Evolutionary conservation across 2,888 invertebrate genomes (phyloP).

Genomic region (Aethes cnicana): DNA sequence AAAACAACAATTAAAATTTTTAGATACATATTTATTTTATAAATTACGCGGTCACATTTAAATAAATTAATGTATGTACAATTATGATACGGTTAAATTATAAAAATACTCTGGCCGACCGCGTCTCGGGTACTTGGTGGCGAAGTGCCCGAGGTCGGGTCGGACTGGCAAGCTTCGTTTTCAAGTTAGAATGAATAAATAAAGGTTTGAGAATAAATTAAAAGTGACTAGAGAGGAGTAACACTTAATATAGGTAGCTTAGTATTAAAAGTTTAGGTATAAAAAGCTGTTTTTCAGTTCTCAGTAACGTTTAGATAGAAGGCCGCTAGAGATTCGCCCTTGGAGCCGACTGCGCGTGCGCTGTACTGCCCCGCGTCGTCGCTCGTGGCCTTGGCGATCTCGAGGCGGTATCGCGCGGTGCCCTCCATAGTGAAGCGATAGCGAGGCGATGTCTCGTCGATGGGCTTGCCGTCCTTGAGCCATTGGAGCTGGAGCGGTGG

Average conservation of each 20-base stretch:
- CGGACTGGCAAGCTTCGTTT: slow-evolving; percentile 56
- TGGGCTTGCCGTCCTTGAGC: slow-evolving; percentile 95
- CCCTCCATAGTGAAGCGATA: slow-evolving; percentile 92
- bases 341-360: slow-evolving; percentile 92
- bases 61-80: slow-evolving; percentile 81
- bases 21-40: slow-evolving; percentile 80
- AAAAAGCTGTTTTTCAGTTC: slow-evolving; percentile 65
- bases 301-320: slow-evolving; percentile 92
- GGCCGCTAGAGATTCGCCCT: slow-evolving; percentile 91
- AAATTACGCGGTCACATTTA: slow-evolving; percentile 80
- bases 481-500: slow-evolving; percentile 88
- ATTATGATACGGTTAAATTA: slow-evolving; percentile 78
- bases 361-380: slow-evolving; percentile 94
- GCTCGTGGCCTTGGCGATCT: slow-evolving; percentile 87
- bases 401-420: slow-evolving; percentile 89
- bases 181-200: slow-evolving; percentile 64
- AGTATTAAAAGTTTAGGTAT: slow-evolving; percentile 71
- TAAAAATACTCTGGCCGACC: slow-evolving; percentile 66
- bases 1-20: slow-evolving; percentile 65
- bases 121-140: slow-evolving; percentile 59
- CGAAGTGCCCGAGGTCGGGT: slow-evolving; percentile 50
- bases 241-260: slow-evolving; percentile 75
- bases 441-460: slow-evolving; percentile 89
- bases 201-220: slow-evolving; percentile 60
- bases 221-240: slow-evolving; percentile 79